These are phyloP conservation scores for Periophthalmus magnuspinnatus DNA, from an alignment of 2,797 vertebrate species.

Conservation along the genomic window DNA sequence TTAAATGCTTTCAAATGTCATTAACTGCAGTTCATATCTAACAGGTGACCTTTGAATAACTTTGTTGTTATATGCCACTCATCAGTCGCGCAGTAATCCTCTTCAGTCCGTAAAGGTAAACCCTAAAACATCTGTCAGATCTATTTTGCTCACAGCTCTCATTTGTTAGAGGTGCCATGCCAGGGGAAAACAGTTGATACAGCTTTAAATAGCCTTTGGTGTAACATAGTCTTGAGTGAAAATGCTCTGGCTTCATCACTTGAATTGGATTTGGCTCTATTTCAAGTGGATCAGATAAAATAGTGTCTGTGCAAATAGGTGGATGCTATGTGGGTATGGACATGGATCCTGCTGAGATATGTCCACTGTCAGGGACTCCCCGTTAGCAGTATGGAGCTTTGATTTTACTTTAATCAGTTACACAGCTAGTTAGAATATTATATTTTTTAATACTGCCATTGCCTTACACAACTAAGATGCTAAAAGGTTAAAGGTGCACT, in stretches of 20 bases:
- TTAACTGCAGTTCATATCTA: not conserved
- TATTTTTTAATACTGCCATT: not conserved
- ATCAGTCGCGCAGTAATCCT: not conserved
- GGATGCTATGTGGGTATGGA: not conserved
- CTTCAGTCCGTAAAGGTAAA: conserved; percentile 3
- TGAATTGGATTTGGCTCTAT: conserved; percentile 31
- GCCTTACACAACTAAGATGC: not conserved
- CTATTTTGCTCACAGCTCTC: conserved; percentile 11
- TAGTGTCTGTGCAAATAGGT: not conserved
- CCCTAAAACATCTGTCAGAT: conserved; percentile 4
- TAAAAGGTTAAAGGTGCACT: not conserved
- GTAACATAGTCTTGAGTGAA: conserved; percentile 40
- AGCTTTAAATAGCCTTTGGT: conserved; percentile 42
- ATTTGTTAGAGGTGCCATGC: conserved; percentile 13
- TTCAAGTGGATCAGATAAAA: conserved; percentile 40
- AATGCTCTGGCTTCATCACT: conserved; percentile 40
- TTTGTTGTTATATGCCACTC: not conserved
- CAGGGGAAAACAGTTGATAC: conserved; percentile 22
- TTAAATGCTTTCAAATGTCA: not conserved
- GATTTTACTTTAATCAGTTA: not conserved
- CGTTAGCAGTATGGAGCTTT: not conserved
- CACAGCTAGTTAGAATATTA: not conserved
- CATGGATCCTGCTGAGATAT: not conserved
- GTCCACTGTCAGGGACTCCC: not conserved
- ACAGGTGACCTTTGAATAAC: not conserved